Base-by-base conservation (phyloP, 2,113 vertebrate species). In the Chloroceryle aenea region DNA sequence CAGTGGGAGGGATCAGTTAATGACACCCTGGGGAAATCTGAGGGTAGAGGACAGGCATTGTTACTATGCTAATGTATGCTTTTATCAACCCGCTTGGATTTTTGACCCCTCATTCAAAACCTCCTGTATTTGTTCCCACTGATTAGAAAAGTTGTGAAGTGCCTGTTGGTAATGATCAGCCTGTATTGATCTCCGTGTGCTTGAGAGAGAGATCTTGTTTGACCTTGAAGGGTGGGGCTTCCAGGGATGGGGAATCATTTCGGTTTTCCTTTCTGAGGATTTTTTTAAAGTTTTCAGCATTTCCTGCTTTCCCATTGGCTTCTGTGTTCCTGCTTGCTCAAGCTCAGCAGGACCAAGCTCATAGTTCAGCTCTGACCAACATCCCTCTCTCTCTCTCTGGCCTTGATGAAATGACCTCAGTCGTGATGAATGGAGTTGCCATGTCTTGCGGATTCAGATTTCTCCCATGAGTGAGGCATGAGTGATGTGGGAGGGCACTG, bases 1-100 rank as follows among this genome's bases (percentile, higher is more conserved):
- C 18, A 4, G 36, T 48, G 42, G 23, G 14, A 32, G 32, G 27
- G 29, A 20, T 66, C 0, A 0, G 29, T 40, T 55, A 42, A 43
- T 45, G 47, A 55, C 13, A 7, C 52, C 26, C 17, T 13, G 6
- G 15, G 22, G 53, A 88, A 75, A 21, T 15, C 17, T 6, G 18
- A 66, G 30, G 66, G 36, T 47, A 23, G 11, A 61, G 26, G 43
- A 40, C 43, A 82, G 17, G 13, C 48, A 30, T 38, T 83, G n/a
- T 26, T 34, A 8, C 29, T 17, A 7, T 10, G 15, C 40, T 68
- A 23, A 63, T 7, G 4, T 52, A 42, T 61, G 40, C 25, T 82
- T 93, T 72, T 71, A 38, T 67, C 66, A 59, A 1, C 56, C 71
- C 72, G 10, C 26, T 36, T 72, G 6, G 5, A 61, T 73, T 77